A percentile compares a stretch with the other conserved stretches of the same genome.
phyloP scores from a whole-genome alignment of 2,113 vertebrate genomes.

The Amia ocellicauda region DNA sequence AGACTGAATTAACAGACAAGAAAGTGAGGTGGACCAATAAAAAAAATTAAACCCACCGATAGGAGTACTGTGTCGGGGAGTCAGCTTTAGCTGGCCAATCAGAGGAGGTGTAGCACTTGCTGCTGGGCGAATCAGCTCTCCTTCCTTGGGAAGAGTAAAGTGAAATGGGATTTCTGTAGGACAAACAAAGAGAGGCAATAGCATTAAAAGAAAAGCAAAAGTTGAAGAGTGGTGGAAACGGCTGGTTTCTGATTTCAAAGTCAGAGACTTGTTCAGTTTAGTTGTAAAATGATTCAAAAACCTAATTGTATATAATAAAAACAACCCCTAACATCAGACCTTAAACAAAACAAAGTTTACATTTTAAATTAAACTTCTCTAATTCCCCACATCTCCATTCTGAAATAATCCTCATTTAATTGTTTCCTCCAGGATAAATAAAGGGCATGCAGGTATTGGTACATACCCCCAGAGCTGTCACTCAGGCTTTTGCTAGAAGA shows the following conservation, averaged over 20 bases:
- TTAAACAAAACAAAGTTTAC: neutral
- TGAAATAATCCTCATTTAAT: no score
- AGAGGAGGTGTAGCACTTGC: constrained; percentile 76
- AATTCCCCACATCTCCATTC: no score
- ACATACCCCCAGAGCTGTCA: constrained; percentile 81
- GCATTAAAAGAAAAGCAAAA: no score
- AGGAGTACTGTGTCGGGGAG: constrained; percentile 92
- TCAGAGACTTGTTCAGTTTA: no score
- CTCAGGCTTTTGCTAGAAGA: constrained; percentile 65
- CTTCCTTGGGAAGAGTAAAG: constrained; percentile 86
- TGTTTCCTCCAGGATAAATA: neutral
- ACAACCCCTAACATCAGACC: neutral
- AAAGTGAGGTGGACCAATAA: neutral
- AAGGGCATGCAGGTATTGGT: neutral
- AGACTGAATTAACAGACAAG: neutral
- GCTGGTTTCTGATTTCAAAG: no score
- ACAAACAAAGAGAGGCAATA: constrained; percentile 6
- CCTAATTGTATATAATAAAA: neutral
- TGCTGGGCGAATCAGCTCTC: constrained; percentile 74
- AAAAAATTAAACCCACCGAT: constrained; percentile 73
- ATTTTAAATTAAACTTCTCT: neutral
- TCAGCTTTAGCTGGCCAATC: constrained; percentile 80
- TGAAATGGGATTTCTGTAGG: constrained; percentile 77
- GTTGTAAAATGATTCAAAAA: no score
- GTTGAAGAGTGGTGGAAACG: no score